These are phyloP conservation scores for Noctua fimbriata DNA, from an alignment of 2,888 invertebrate species.

Conservation along the genomic window DNA sequence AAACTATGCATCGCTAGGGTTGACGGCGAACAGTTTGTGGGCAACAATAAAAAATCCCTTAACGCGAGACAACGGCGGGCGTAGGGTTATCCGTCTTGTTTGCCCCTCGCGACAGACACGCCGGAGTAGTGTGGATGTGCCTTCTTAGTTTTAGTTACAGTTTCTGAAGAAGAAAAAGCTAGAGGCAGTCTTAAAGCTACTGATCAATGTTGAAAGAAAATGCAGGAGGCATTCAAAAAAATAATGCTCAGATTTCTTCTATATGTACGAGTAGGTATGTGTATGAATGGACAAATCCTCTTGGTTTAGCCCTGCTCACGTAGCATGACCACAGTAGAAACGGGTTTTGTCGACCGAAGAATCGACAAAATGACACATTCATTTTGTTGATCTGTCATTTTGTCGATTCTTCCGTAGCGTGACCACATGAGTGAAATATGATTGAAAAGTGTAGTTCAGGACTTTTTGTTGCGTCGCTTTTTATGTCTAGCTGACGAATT, in stretches of 20 bases:
- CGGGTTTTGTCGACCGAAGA: too few species aligned
- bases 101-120: conserved; percentile 80
- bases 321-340: too few species aligned
- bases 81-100: conserved; percentile 88
- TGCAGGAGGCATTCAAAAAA: not conserved
- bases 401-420: too few species aligned
- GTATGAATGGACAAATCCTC: not conserved
- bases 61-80: conserved; percentile 85
- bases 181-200: not conserved
- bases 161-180: not conserved
- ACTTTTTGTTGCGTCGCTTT: too few species aligned
- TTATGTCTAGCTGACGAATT: not conserved
- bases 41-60: conserved; percentile 90
- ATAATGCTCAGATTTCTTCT: not conserved
- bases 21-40: conserved; percentile 85
- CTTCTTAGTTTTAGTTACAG: conserved; percentile 2
- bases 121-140: conserved; percentile 74
- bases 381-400: too few species aligned
- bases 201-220: not conserved
- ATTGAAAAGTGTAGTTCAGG: too few species aligned
- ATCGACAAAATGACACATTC: too few species aligned
- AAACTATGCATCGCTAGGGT: conserved; percentile 86
- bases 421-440: not conserved
- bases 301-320: not conserved
- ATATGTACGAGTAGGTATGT: too few species aligned